A percentile compares a stretch with the other conserved stretches of the same genome.
phyloP scores from a whole-genome alignment of 2,888 invertebrate species.

The Hymenopus coronatus region DNA sequence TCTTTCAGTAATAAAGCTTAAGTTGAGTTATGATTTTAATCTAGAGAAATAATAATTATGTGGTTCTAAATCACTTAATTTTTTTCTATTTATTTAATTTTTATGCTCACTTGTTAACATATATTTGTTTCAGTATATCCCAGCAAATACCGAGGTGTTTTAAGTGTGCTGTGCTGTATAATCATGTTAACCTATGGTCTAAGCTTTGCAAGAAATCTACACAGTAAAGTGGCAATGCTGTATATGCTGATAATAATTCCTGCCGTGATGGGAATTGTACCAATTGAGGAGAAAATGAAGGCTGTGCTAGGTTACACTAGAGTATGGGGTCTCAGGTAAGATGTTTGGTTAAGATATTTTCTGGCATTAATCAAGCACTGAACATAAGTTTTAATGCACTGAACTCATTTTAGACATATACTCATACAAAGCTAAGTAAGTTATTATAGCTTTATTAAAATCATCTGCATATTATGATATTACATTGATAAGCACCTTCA shows the following conservation, averaged over 20 bases:
- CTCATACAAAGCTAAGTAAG: no score
- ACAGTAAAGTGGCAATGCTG: neutral
- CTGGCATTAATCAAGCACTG: neutral
- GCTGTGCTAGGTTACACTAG: neutral
- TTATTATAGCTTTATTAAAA: no score
- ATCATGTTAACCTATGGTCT: neutral
- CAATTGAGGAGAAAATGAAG: constrained; percentile 13
- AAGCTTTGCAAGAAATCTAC: neutral
- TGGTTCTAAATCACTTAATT: no score
- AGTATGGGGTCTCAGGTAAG: neutral
- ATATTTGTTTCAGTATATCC: constrained; percentile 1
- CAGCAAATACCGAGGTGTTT: constrained; percentile 5
- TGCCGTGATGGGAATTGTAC: constrained; percentile 8
- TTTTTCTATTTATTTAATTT: neutral
- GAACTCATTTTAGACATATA: no score
- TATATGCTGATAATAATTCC: constrained; percentile 9
- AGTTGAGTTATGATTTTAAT: no score
- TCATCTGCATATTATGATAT: no score
- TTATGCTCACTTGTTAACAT: neutral
- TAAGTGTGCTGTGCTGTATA: neutral
- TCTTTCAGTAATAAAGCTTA: no score
- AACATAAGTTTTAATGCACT: neutral
- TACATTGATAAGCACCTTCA: no score
- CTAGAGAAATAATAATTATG: no score
- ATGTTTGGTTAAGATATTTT: neutral